Percentiles rank a stretch among this genome's conserved stretches.
Conservation (phyloP, 2,888 invertebrate species). For the Timandra comae region DNA sequence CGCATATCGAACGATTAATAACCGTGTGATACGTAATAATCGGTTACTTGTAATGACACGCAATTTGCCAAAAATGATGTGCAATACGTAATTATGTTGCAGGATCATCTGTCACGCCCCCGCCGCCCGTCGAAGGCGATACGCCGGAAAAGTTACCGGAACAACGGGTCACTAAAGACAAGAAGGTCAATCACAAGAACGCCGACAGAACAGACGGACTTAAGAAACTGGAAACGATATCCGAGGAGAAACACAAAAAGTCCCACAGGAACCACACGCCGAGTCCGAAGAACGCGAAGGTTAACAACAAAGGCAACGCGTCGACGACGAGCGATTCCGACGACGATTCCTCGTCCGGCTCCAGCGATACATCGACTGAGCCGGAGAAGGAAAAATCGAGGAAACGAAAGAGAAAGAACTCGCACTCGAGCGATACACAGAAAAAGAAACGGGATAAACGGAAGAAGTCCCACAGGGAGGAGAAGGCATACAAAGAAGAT, state of each 20-base stretch:
- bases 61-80: too few relatives aligned
- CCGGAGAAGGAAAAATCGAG: constrained; percentile 45
- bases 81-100: constrained; percentile 10
- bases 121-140: constrained; percentile 50
- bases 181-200: constrained; percentile 47
- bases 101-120: constrained; percentile 63
- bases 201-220: constrained; percentile 46
- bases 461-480: constrained; percentile 43
- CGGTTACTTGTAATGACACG: too few relatives aligned
- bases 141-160: constrained; percentile 55
- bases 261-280: constrained; percentile 47
- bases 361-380: constrained; percentile 44
- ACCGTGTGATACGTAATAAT: too few relatives aligned
- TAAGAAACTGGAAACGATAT: constrained; percentile 48
- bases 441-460: constrained; percentile 50
- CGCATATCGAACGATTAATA: too few relatives aligned
- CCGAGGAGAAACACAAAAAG: constrained; percentile 52
- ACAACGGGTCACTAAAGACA: constrained; percentile 49
- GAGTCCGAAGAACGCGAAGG: constrained; percentile 42
- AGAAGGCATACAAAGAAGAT: constrained; percentile 44
- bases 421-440: constrained; percentile 47
- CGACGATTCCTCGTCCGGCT: constrained; percentile 46
- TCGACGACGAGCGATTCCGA: constrained; percentile 60
- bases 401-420: constrained; percentile 55
- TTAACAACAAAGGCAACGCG: constrained; percentile 54